Conservation (phyloP, 2,888 invertebrate genomes). For the Rapana venosa region DNA sequence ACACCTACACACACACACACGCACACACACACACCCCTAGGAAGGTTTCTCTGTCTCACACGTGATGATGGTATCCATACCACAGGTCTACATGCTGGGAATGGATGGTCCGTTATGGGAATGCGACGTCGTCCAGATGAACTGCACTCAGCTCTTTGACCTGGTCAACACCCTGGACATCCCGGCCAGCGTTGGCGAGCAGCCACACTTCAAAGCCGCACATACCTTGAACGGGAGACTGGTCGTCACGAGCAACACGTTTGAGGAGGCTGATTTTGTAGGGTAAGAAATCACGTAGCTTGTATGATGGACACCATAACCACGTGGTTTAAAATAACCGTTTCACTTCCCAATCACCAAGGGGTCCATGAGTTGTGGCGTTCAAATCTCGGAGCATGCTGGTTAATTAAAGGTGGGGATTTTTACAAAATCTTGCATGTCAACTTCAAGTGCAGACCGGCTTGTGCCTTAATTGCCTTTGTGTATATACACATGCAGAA, state of each 20-base stretch:
- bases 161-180: constrained; percentile 51
- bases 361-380: too few species aligned
- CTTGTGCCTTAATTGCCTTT: too few species aligned
- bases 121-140: constrained; percentile 50
- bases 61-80: neutral
- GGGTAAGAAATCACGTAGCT: constrained; percentile 42
- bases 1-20: neutral
- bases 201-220: constrained; percentile 58
- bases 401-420: too few species aligned
- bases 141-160: constrained; percentile 54
- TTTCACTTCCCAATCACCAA: too few species aligned
- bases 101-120: constrained; percentile 59
- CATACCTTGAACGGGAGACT: constrained; percentile 56
- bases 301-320: too few species aligned
- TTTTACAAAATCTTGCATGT: too few species aligned
- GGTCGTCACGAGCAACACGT: constrained; percentile 55
- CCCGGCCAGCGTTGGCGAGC: constrained; percentile 49
- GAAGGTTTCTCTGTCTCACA: too few species aligned
- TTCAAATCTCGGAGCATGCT: too few species aligned
- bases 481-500: too few species aligned
- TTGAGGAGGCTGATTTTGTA: constrained; percentile 53
- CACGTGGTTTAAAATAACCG: too few species aligned
- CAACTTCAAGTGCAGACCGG: too few species aligned
- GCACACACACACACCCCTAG: too few species aligned
- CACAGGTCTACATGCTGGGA: constrained; percentile 53